phyloP scores from a whole-genome alignment of 53 echinoderm and acorn worm species.

The Mesocentrotus franciscanus region DNA sequence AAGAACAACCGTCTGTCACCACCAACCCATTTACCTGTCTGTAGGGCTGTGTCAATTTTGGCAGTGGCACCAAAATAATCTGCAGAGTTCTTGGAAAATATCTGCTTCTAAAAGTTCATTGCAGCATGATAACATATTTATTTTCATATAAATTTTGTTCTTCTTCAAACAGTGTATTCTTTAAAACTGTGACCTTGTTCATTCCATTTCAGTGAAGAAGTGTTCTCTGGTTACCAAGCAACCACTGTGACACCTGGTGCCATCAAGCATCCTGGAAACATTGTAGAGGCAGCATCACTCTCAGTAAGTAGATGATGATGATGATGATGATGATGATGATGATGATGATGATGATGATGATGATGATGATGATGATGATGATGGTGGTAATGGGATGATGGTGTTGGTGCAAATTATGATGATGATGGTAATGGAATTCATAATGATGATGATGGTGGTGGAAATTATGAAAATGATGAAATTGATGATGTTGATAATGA shows the following conservation, averaged over 20 bases:
- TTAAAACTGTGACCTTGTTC: not conserved
- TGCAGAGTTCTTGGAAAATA: no score
- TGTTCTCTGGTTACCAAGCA: slow-evolving; percentile 83
- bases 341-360: not conserved
- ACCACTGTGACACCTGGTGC: slow-evolving; percentile 80
- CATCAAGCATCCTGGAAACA: slow-evolving; percentile 82
- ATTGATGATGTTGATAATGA: not conserved
- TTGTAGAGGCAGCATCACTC: slow-evolving; percentile 91
- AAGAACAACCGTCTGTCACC: no score
- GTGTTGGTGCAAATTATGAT: not conserved
- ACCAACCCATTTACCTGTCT: no score
- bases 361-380: not conserved
- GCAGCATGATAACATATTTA: no score
- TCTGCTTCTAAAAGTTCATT: no score
- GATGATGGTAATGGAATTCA: not conserved
- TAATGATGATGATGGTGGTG: not conserved
- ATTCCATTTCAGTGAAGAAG: slow-evolving; percentile 80
- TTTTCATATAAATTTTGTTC: no score
- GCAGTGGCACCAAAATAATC: no score
- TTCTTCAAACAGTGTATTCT: no score
- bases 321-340: not conserved
- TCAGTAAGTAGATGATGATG: slow-evolving; percentile 80
- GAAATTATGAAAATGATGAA: not conserved
- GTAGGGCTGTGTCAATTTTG: no score
- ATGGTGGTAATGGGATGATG: not conserved